Base-by-base conservation (phyloP, 2,797 vertebrate species). In the Champsocephalus esox region DNA sequence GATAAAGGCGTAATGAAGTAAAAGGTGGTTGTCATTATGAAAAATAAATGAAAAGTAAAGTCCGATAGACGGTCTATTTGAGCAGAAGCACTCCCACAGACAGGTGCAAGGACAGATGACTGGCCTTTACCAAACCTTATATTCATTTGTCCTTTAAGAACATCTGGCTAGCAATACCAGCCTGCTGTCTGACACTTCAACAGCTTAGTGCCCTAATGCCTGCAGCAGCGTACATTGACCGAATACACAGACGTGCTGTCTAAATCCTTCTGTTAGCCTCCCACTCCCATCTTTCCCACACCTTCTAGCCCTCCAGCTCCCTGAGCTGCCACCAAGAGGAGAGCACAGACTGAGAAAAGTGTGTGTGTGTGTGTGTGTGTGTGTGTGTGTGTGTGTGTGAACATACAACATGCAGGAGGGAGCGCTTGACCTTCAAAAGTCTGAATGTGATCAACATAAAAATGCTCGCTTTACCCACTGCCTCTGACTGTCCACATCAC, bases 341-440 rank as follows among this genome's bases (percentile, higher is more conserved):
- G 77, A 82, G 75, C 70, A 77, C 76, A 76, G 74, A 83, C 65
- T 62, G 60, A 80, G 70, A 74, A 73, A 58, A 57, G 28, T 70
- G 74, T 70, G 72, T 45, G 70, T 70, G 59, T 46, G 52, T 21
- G 28, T 17, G 70, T 44, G 60, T 43, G 55, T 55, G 54, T 55
- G 62, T 46, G 61, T 73, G 76, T 52, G 81, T 64, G 73, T 12
- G 57, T 32, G 62, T 56, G 50, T 56, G 55, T 59, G 60, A 78
- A 70, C 50, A 70, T 73, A 75, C 59, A 62, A 74, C 77, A 84
- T 86, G 73, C 73, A 87, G 48, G 21, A 73, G 81, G 88, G 87
- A 85, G 80, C 77, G 68, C 84, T 92, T 94, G 93, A 94, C 93
- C 92, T 93, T 94, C 90, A 93, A 83, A 91, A 73, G 80, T 90